Evolutionary conservation across 2,113 vertebrate genomes (phyloP).

Genomic region (Phalacrocorax aristotelis): DNA sequence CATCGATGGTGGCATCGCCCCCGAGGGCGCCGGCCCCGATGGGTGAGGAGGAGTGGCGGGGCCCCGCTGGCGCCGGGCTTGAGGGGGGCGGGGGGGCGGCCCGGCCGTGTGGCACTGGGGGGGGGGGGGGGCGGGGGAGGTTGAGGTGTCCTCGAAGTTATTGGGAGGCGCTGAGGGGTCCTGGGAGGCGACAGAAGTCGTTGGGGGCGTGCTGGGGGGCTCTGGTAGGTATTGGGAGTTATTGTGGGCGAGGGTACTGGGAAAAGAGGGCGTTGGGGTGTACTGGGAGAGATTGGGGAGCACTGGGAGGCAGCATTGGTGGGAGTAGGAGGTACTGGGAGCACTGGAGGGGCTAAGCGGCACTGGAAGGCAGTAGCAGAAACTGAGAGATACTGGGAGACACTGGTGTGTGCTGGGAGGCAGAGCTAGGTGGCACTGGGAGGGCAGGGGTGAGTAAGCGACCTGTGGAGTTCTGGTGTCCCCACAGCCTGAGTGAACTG

Average conservation of each 20-base stretch:
- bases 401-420: not conserved
- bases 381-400: not conserved
- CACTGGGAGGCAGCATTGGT: not conserved
- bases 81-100: no score
- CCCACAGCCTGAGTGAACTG: rapidly evolving
- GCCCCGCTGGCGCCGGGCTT: no score
- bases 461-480: not conserved
- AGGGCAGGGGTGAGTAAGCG: not conserved
- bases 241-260: rapidly evolving
- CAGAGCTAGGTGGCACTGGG: not conserved
- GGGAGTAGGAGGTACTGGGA: no score
- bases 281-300: not conserved
- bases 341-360: no score
- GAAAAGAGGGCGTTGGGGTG: not conserved
- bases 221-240: not conserved
- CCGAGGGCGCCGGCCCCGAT: no score
- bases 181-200: no score
- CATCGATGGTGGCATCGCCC: no score
- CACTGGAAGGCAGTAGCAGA: not conserved
- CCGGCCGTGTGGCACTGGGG: no score
- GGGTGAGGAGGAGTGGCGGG: no score
- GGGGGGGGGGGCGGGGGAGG: no score
- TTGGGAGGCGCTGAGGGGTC: not conserved
- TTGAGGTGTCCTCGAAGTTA: rapidly evolving
- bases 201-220: not conserved